Evolutionary conservation across 2,797 vertebrate genomes (phyloP).

Genomic region (Hydrolagus colliei): DNA sequence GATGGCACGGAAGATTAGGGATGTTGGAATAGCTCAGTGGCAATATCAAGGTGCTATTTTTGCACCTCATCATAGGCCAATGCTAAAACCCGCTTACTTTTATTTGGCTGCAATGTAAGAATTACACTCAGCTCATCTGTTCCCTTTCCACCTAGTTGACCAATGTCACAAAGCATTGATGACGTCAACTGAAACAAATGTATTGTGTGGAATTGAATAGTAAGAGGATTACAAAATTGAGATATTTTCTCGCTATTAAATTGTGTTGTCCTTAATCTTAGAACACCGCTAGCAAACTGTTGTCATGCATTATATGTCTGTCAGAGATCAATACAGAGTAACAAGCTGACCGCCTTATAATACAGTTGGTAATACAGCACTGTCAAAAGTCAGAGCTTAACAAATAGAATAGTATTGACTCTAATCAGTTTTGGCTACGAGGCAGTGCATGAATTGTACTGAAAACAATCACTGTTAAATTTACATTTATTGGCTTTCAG

Average conservation of each 20-base stretch:
- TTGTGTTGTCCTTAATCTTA: not conserved
- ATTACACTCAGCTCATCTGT: not conserved
- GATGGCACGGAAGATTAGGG: constrained; percentile 4
- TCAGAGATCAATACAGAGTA: not conserved
- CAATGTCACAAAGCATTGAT: not conserved
- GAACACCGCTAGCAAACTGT: not conserved
- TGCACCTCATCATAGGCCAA: not conserved
- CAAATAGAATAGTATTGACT: not conserved
- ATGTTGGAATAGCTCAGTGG: constrained; percentile 16
- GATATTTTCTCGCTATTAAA: not conserved
- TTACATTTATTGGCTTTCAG: constrained; percentile 11
- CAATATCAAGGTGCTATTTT: not conserved
- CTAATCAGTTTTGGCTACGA: not conserved
- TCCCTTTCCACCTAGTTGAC: not conserved
- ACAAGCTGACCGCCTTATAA: not conserved
- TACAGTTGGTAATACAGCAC: not conserved
- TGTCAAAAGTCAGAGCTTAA: not conserved
- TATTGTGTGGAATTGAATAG: not conserved
- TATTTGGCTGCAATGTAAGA: not conserved
- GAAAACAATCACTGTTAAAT: not conserved
- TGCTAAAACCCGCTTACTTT: not conserved
- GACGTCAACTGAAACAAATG: not conserved
- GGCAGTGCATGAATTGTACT: not conserved
- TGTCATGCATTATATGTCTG: not conserved
- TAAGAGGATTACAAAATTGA: not conserved